Evolutionary conservation across 2,797 vertebrate species (phyloP), one percentile per base, ranked within the genome.

Genomic region (Eupleurogrammus muticus): DNA sequence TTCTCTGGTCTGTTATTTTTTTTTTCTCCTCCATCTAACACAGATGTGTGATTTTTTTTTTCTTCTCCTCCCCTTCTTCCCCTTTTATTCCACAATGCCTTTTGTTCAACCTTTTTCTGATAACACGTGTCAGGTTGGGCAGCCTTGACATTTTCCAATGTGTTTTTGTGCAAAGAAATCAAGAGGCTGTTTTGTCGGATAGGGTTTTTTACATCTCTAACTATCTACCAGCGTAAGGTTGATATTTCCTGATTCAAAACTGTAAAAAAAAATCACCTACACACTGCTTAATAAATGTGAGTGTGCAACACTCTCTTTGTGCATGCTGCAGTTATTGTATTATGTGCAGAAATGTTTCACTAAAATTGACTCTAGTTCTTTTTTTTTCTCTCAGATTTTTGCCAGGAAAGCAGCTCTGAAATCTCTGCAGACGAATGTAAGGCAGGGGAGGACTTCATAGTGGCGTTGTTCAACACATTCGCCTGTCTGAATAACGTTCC

Each of bases 381-480:
- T 9, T 28, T 32, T 52, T 51, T 24, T 34, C 48, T 66, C 70
- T 57, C 81, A 94, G 94, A 90, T 85, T 84, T 93, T 54, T 92
- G 87, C 74, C 70, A 81, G 51, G 87, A 91, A 48, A 79, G 68
- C 50, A 70, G 54, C 42, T 67, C 38, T 50, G 83, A 81, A 50
- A 61, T 70, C 55, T 78, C 91, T 46, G 34, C 78, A 24, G 83
- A 89, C 74, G 85, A 72, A 46, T 57, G 49, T 28, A 79, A 85
- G 55, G 89, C 90, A 12, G 89, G 87, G 73, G 91, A 92, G 65
- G 79, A 89, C 75, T 94, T 94, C 77, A 77, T 93, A 50, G 92
- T 96, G 80, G 88, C 92, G 66, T 81, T 97, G 82, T 96, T 98
- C 80, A 93, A 92, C 40, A 66, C 97, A 38, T 89, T 98, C 56